phyloP scores from a whole-genome alignment of 1,140 invertebrate species.

The Tetranychus cinnabarinus region DNA sequence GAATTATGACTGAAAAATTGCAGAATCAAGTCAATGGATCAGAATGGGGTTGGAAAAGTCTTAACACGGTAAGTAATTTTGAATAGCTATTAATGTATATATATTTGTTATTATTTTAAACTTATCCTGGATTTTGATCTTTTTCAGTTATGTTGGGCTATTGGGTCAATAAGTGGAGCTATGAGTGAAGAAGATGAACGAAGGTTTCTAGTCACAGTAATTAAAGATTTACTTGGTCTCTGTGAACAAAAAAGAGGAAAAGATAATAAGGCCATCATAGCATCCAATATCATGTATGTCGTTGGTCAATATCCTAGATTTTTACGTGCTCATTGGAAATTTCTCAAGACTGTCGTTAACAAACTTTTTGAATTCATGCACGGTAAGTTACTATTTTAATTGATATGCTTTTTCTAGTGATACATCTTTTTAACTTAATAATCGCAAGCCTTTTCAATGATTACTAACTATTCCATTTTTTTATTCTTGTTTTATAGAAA shows the following conservation, averaged over 20 bases:
- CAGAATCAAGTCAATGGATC: slow-evolving; percentile 95
- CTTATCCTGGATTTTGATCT: neutral
- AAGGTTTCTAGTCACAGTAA: slow-evolving; percentile 93
- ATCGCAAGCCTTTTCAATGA: neutral
- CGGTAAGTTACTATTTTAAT: slow-evolving; percentile 26
- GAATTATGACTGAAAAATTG: slow-evolving; percentile 96
- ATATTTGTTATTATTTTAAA: slow-evolving; percentile 4
- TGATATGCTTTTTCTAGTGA: neutral
- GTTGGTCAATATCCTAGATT: slow-evolving; percentile 99
- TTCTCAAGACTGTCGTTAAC: slow-evolving; percentile 99
- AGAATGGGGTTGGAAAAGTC: slow-evolving; percentile 99
- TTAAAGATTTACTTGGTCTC: slow-evolving; percentile 87
- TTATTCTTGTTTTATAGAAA: slow-evolving; percentile 36
- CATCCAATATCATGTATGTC: slow-evolving; percentile 99
- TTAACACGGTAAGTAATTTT: slow-evolving; percentile 50
- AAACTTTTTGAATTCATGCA: slow-evolving; percentile 99
- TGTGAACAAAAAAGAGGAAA: slow-evolving; percentile 99
- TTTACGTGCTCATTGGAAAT: slow-evolving; percentile 97
- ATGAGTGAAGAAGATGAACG: slow-evolving; percentile 99
- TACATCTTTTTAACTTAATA: neutral
- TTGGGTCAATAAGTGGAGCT: slow-evolving; percentile 95
- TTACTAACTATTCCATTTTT: slow-evolving; percentile 8
- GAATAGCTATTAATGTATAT: neutral
- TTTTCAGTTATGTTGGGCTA: slow-evolving; percentile 80
- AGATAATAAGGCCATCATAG: slow-evolving; percentile 99